Percentiles rank a stretch among this genome's conserved stretches.
These are phyloP conservation scores for Desoria tigrina DNA, from an alignment of 2,888 invertebrate genomes.

Conservation along the genomic window DNA sequence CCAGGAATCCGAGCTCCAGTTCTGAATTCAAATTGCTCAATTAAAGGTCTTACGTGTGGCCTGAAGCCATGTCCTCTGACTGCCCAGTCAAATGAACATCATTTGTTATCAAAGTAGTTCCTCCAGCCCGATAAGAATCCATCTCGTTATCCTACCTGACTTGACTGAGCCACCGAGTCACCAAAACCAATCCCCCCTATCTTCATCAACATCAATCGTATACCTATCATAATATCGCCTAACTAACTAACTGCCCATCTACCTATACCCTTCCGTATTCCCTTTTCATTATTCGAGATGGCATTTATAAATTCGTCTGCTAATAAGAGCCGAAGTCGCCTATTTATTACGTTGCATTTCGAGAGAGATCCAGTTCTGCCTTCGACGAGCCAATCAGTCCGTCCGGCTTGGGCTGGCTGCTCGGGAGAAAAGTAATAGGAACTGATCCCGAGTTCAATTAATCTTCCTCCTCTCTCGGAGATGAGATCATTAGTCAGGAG, in stretches of 20 bases:
- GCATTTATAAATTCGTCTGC: constrained; percentile 16
- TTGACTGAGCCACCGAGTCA: constrained; percentile 22
- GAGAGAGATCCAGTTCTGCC: not conserved
- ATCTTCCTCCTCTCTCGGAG: constrained; percentile 15
- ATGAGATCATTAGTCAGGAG: constrained; percentile 7
- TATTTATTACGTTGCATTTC: constrained; percentile 14
- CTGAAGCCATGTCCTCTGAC: constrained; percentile 51
- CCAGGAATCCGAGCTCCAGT: constrained; percentile 48
- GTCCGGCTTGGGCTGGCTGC: too few relatives aligned
- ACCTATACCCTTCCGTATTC: too few relatives aligned
- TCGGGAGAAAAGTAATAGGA: constrained; percentile 13
- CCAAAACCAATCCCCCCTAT: constrained; percentile 3
- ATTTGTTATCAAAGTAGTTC: constrained; percentile 54
- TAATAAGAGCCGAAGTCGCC: constrained; percentile 20
- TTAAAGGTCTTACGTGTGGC: constrained; percentile 54
- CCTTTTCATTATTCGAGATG: not conserved
- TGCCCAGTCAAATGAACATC: constrained; percentile 53
- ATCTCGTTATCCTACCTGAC: constrained; percentile 42
- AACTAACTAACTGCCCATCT: too few relatives aligned
- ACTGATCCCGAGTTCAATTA: constrained; percentile 18
- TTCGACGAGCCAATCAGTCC: not conserved
- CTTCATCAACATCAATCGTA: not conserved
- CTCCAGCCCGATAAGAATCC: constrained; percentile 50
- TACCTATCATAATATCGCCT: too few relatives aligned
- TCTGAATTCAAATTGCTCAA: constrained; percentile 54